Evolutionary conservation across 2,888 invertebrate species (phyloP).

Genomic region (Digitonthophagus gazella): DNA sequence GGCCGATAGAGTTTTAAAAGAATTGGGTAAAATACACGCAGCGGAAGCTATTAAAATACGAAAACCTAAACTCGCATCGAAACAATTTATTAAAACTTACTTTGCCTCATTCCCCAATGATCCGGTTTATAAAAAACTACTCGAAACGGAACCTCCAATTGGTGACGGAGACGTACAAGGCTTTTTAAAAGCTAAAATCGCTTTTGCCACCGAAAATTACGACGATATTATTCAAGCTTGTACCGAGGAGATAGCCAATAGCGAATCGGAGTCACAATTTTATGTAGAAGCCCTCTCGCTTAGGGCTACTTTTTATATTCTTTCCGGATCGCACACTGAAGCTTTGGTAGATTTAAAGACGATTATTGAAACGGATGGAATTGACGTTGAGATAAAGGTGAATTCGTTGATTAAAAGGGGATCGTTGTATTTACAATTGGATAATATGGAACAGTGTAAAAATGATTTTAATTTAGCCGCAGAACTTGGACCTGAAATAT

Average conservation of each 20-base stretch:
- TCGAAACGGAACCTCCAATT: constrained; percentile 48
- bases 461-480: constrained; percentile 78
- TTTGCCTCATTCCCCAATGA: constrained; percentile 86
- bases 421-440: constrained; percentile 77
- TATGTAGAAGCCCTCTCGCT: constrained; percentile 74
- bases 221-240: constrained; percentile 78
- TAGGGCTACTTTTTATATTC: constrained; percentile 78
- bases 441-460: constrained; percentile 70
- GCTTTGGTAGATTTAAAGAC: constrained; percentile 70
- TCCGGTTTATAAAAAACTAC: constrained; percentile 64
- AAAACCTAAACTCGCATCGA: constrained; percentile 77
- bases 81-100: constrained; percentile 82
- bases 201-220: constrained; percentile 69
- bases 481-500: constrained; percentile 68
- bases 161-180: constrained; percentile 50
- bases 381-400: constrained; percentile 64
- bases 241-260: constrained; percentile 70
- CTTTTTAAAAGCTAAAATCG: constrained; percentile 69
- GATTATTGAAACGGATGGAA: constrained; percentile 65
- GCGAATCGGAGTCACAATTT: constrained; percentile 60
- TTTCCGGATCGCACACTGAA: constrained; percentile 72
- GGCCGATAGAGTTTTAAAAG: constrained; percentile 86
- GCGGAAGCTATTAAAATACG: constrained; percentile 69
- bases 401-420: constrained; percentile 89
- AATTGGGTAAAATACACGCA: constrained; percentile 73